Percentiles rank a stretch among this genome's conserved stretches.
phyloP scores from a whole-genome alignment of 2,113 vertebrate genomes.

The Bubo bubo region DNA sequence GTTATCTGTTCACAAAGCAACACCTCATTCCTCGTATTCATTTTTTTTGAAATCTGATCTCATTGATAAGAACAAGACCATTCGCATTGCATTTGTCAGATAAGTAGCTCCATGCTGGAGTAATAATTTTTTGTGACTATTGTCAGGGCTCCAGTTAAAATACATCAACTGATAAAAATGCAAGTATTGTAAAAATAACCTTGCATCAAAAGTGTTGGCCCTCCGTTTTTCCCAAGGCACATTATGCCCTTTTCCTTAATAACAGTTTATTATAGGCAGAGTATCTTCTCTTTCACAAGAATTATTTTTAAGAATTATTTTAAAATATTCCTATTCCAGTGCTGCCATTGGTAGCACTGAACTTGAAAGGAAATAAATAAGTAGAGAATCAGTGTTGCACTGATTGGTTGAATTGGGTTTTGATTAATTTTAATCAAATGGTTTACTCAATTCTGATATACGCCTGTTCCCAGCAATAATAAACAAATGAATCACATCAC shows the following conservation, averaged over 20 bases:
- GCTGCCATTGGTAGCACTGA: neutral
- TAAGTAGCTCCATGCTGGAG: conserved; percentile 69
- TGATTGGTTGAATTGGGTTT: conserved; percentile 15
- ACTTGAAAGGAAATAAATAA: neutral
- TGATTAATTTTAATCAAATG: neutral
- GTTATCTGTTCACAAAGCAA: conserved; percentile 79
- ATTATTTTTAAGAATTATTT: neutral
- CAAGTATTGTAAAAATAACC: conserved; percentile 76
- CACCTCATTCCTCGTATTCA: conserved; percentile 49
- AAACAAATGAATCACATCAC: neutral
- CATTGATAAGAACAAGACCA: conserved; percentile 74
- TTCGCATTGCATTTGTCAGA: conserved; percentile 72
- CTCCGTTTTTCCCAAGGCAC: neutral
- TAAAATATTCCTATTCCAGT: neutral
- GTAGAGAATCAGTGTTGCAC: neutral
- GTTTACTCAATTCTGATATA: neutral
- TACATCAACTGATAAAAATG: conserved; percentile 76
- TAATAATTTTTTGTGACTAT: conserved; percentile 77
- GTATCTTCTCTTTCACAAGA: neutral
- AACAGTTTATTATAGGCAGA: neutral
- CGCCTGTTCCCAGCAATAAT: neutral
- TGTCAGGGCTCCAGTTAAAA: conserved; percentile 74
- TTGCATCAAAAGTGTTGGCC: conserved; percentile 61
- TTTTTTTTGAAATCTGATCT: conserved; percentile 78
- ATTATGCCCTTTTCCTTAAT: neutral